phyloP scores from a whole-genome alignment of 2,113 vertebrate genomes.

The Calcarius ornatus region DNA sequence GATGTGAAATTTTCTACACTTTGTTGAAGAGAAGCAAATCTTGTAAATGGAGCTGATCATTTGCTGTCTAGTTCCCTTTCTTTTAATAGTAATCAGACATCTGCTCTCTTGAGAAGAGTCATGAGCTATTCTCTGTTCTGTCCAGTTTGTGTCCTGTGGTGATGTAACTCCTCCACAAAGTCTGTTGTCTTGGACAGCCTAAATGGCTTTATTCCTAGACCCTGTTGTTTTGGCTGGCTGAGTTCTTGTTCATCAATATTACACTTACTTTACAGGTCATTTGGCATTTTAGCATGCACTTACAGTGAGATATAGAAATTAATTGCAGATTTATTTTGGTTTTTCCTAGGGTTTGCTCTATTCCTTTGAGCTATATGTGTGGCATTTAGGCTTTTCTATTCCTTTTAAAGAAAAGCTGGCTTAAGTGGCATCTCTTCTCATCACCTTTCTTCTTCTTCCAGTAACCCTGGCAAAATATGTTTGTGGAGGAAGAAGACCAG shows the following conservation, averaged over 20 bases:
- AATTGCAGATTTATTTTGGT: not conserved
- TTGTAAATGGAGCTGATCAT: not conserved
- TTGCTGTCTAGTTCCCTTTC: not conserved
- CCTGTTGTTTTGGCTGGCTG: not conserved
- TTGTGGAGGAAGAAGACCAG: not conserved
- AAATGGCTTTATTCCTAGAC: not conserved
- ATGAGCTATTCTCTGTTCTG: not conserved
- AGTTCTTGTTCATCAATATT: not conserved
- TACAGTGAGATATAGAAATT: not conserved
- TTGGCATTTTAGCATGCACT: not conserved
- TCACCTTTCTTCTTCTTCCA: not conserved
- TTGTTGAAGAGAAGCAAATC: not conserved
- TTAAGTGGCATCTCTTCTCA: not conserved
- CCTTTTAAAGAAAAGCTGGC: not conserved
- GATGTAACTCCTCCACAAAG: slow-evolving; percentile 25
- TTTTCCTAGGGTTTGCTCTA: not conserved
- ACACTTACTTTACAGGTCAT: not conserved
- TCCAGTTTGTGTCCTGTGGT: slow-evolving; percentile 50
- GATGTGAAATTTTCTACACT: not conserved
- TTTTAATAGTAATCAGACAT: slow-evolving; percentile 24
- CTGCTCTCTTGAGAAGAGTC: slow-evolving; percentile 18
- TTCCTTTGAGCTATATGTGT: not conserved
- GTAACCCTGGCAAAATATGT: not conserved
- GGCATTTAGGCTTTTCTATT: not conserved
- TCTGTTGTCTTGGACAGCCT: slow-evolving; percentile 49